Evolutionary conservation across 2,888 invertebrate genomes (phyloP).

Genomic region (Dendrolimus pini): DNA sequence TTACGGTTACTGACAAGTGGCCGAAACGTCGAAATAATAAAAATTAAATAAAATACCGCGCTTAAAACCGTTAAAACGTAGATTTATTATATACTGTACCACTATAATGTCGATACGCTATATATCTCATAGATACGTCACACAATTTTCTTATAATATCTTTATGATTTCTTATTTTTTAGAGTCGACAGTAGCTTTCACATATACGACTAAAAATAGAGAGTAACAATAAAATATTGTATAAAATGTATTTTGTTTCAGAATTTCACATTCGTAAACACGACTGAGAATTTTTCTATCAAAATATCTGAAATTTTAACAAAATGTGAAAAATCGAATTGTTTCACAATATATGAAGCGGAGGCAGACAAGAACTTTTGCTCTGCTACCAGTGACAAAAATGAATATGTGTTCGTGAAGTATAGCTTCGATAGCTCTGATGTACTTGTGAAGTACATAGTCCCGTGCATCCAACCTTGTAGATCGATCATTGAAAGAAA

Average conservation of each 20-base stretch:
- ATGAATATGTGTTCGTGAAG: neutral
- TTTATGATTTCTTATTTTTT: no score
- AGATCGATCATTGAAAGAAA: constrained; percentile 26
- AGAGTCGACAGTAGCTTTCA: no score
- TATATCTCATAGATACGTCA: no score
- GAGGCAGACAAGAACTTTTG: neutral
- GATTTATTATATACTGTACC: no score
- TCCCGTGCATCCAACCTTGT: neutral
- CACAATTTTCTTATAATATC: no score
- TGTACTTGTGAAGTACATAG: neutral
- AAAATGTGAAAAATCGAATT: neutral
- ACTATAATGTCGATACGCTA: no score
- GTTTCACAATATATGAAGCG: neutral
- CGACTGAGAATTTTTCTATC: neutral
- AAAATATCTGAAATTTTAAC: neutral
- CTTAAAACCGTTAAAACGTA: no score
- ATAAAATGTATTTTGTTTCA: neutral
- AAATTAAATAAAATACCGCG: no score
- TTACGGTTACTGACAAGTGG: no score
- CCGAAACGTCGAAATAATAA: no score
- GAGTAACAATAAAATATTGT: no score
- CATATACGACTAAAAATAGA: no score
- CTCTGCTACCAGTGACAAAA: neutral
- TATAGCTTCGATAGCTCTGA: neutral
- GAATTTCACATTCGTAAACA: neutral